A percentile compares a stretch with the other conserved stretches of the same genome.
phyloP scores from a whole-genome alignment of 1,140 invertebrate species.

The Bombus pyrosoma region DNA sequence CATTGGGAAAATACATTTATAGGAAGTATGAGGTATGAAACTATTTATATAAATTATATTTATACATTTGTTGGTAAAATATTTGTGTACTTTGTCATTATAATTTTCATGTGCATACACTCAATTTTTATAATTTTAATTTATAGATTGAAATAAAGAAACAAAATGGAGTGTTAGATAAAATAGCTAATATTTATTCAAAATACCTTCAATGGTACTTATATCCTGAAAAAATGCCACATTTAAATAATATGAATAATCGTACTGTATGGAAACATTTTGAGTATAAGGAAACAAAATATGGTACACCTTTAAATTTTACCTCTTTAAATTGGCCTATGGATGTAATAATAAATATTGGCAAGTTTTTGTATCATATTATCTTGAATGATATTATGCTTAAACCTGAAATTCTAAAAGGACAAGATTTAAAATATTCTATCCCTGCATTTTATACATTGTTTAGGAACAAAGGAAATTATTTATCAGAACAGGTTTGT shows the following conservation, averaged over 20 bases:
- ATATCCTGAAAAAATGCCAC: slow-evolving; percentile 54
- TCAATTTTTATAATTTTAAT: background rate
- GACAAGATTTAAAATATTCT: slow-evolving; percentile 15
- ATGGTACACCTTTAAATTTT: slow-evolving; percentile 84
- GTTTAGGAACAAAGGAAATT: slow-evolving; percentile 86
- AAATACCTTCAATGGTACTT: slow-evolving; percentile 89
- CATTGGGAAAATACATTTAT: slow-evolving; percentile 88
- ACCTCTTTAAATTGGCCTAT: slow-evolving; percentile 86
- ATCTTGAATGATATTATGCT: slow-evolving; percentile 91
- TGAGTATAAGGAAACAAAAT: slow-evolving; percentile 81
- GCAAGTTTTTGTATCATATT: slow-evolving; percentile 94
- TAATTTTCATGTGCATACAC: slow-evolving; percentile 70
- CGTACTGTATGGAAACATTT: slow-evolving; percentile 89
- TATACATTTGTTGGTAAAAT: background rate
- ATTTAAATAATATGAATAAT: slow-evolving; percentile 82
- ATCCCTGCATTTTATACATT: slow-evolving; percentile 92
- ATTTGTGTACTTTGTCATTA: background rate
- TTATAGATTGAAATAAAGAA: slow-evolving; percentile 86
- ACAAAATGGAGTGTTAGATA: slow-evolving; percentile 86
- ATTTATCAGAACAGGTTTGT: slow-evolving; percentile 87
- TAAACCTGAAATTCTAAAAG: slow-evolving; percentile 76
- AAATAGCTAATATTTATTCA: slow-evolving; percentile 86
- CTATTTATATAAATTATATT: slow-evolving; percentile 26
- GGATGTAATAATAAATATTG: slow-evolving; percentile 85
- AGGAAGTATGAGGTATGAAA: slow-evolving; percentile 73